Evolutionary conservation across 2,113 vertebrate species (phyloP), one percentile per base, ranked within the genome.

Genomic region (Etia nguti): DNA sequence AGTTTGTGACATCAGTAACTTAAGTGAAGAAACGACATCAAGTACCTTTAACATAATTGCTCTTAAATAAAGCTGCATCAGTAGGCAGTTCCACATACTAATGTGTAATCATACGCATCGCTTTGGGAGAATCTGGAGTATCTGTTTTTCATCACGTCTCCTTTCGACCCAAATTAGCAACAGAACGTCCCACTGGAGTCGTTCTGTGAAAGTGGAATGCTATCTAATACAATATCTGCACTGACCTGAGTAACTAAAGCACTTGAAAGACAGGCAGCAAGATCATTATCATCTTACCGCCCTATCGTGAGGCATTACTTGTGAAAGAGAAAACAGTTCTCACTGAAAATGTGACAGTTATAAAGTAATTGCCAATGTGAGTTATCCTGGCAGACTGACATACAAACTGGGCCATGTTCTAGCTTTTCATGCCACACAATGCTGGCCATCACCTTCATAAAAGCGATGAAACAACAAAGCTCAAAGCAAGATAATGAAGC

Each of bases 241-340:
- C 79, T 84, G 90, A 94, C 94, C 96, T 95, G 95, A 95, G 96
- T 81, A 93, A 95, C 92, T 93, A 89, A 95, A 95, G 95, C 94
- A 96, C 95, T 94, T 95, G 34, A 88, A 89, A 92, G 54, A 82
- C 29, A 89, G 85, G 82, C 65, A 87, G 86, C 84, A 22, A 85
- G 85, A 85, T 75, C 29, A 60, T n/a, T 9, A 48, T 34, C 55
- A 16, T 79, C 85, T 82, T 80, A 46, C 89, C 15, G 36, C 65
- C 2, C 60, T 79, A 68, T 82, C 13, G 29, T 88, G 90, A 95
- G 91, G 94, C 91, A 89, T 89, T 86, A 79, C 41, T 70, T 84
- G 88, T 91, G 84, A 90, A 68, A 41, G 20, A 68, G 41, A 68
- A 41, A 41, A 56, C 2, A 46, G 62, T 65, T 90, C 56, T 85